These are phyloP conservation scores for Sclerodermus sp. DNA, from an alignment of 2,888 invertebrate species.

Conservation along the genomic window DNA sequence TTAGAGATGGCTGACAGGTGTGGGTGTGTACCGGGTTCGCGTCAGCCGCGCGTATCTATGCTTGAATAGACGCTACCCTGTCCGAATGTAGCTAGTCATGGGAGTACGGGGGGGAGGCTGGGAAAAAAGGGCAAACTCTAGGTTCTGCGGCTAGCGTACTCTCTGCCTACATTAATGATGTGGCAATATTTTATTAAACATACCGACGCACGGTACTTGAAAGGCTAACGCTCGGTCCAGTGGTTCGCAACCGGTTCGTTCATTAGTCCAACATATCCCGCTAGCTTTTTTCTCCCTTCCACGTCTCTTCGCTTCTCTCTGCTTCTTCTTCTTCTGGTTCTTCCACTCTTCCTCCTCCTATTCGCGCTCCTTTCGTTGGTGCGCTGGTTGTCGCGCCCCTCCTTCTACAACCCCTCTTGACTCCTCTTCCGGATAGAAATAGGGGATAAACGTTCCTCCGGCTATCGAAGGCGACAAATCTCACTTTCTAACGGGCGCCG, in stretches of 20 bases:
- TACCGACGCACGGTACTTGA: constrained; percentile 23
- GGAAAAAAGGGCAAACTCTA: constrained; percentile 16
- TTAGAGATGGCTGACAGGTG: constrained; percentile 31
- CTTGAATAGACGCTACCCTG: constrained; percentile 27
- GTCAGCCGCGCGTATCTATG: constrained; percentile 23
- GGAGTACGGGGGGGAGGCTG: constrained; percentile 15
- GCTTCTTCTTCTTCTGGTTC: constrained; percentile 8
- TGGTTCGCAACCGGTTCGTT: constrained; percentile 24
- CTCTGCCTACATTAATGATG: constrained; percentile 33
- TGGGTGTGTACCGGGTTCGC: constrained; percentile 30
- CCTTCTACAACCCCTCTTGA: no score
- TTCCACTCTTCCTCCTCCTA: no score
- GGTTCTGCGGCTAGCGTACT: constrained; percentile 12
- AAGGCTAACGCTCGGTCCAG: constrained; percentile 15
- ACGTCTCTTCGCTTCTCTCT: constrained; percentile 3
- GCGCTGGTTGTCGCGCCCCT: no score
- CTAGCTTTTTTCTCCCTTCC: constrained; percentile 13
- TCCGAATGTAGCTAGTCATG: constrained; percentile 33
- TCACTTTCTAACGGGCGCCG: no score
- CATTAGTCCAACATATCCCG: no score
- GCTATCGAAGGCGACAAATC: no score
- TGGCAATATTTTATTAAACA: constrained; percentile 35
- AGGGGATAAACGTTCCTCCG: no score
- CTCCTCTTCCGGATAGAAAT: no score
- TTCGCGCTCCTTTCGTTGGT: no score